Percentiles rank a stretch among this genome's conserved stretches.
These are phyloP conservation scores for Danionella dracula DNA, from an alignment of 2,797 vertebrate genomes.

Conservation along the genomic window DNA sequence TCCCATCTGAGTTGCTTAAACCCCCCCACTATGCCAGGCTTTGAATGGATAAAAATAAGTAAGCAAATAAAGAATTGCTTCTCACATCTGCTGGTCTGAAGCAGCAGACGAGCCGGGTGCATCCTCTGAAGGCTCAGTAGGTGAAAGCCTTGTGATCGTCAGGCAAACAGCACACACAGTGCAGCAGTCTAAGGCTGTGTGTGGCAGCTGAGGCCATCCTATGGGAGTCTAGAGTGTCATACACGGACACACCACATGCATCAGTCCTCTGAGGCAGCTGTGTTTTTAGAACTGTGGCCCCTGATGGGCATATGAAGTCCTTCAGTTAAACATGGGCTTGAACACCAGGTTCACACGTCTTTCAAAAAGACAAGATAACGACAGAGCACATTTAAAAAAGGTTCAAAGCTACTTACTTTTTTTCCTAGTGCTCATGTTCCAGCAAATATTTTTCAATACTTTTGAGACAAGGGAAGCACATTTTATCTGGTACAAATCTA, in stretches of 20 bases:
- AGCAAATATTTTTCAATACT: too few relatives aligned
- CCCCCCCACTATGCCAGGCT: slow-evolving; percentile 25
- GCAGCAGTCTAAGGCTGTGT: slow-evolving; percentile 44
- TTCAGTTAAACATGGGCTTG: slow-evolving; percentile 15
- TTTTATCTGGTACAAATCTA: too few relatives aligned
- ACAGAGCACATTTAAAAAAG: too few relatives aligned
- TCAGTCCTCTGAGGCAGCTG: slow-evolving; percentile 62
- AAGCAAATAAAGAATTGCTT: slow-evolving; percentile 43
- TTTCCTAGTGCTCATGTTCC: too few relatives aligned
- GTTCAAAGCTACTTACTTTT: too few relatives aligned
- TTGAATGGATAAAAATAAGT: slow-evolving; percentile 20
- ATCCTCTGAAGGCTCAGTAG: slow-evolving; percentile 53
- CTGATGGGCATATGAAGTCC: slow-evolving; percentile 52
- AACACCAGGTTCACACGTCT: neutral
- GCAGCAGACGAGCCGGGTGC: slow-evolving; percentile 43
- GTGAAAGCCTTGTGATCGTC: slow-evolving; percentile 54
- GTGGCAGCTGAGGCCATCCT: slow-evolving; percentile 46
- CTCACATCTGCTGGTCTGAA: slow-evolving; percentile 41
- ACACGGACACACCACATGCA: slow-evolving; percentile 40
- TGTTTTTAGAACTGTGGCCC: slow-evolving; percentile 65
- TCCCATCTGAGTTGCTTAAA: slow-evolving; percentile 27
- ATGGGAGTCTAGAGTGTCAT: slow-evolving; percentile 48
- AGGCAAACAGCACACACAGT: slow-evolving; percentile 57
- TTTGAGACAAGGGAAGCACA: too few relatives aligned
- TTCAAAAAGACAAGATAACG: slow-evolving; percentile 12